Conservation (phyloP, 2,113 vertebrate species). For the Coregonus clupeaformis region DNA sequence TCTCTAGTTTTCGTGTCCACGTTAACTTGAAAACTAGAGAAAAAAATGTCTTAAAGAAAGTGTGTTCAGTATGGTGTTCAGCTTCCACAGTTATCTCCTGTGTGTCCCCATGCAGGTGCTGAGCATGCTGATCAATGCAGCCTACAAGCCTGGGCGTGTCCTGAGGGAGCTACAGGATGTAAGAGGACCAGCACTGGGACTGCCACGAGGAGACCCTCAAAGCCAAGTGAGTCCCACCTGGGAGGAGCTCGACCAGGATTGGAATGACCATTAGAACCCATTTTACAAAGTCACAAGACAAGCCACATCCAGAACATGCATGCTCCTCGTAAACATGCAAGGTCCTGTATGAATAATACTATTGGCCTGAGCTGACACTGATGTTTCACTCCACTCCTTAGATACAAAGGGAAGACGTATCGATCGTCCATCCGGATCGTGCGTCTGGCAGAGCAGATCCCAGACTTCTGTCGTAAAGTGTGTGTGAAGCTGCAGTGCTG, state of each 20-base stretch:
- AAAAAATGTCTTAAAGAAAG: no score
- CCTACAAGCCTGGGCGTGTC: conserved; percentile 95
- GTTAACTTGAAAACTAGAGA: no score
- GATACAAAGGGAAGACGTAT: conserved; percentile 95
- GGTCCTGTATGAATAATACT: neutral
- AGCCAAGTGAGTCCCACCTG: conserved; percentile 84
- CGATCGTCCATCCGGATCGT: conserved; percentile 90
- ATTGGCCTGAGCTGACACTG: neutral
- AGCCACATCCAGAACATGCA: neutral
- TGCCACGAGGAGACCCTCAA: conserved; percentile 94
- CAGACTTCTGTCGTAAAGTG: conserved; percentile 88
- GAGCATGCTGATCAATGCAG: conserved; percentile 94
- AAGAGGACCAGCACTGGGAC: conserved; percentile 89
- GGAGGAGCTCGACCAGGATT: neutral
- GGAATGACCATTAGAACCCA: no score
- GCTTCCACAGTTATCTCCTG: neutral
- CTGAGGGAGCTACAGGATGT: conserved; percentile 91
- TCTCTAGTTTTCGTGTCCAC: no score
- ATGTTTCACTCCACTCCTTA: conserved; percentile 44
- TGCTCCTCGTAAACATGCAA: neutral
- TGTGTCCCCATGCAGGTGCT: conserved; percentile 77
- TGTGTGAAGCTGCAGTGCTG: conserved; percentile 94
- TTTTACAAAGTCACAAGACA: neutral
- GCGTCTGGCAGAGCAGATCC: conserved; percentile 86
- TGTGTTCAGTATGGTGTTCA: no score